A percentile compares a stretch with the other conserved stretches of the same genome.
These are phyloP conservation scores for Syngnathus acus DNA, from an alignment of 2,797 vertebrate genomes.

Conservation along the genomic window DNA sequence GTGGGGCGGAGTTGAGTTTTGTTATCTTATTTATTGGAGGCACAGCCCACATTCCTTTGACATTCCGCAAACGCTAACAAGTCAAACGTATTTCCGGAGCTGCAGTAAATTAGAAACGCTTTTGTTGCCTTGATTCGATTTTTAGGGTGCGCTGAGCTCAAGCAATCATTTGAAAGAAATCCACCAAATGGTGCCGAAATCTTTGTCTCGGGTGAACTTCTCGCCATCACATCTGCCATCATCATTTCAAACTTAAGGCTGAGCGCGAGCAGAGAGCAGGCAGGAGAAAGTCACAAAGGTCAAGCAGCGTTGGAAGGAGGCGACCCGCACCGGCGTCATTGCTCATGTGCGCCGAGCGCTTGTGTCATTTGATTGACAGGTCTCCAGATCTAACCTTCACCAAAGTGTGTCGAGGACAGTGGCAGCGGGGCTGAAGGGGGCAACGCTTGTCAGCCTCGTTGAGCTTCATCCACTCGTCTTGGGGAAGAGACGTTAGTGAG, in stretches of 20 bases:
- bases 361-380: slow-evolving; percentile 68
- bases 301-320: slow-evolving; percentile 24
- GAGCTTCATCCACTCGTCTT: slow-evolving; percentile 61
- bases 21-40: slow-evolving; percentile 26
- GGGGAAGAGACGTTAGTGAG: slow-evolving; percentile 24
- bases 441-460: slow-evolving; percentile 57
- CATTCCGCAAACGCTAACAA: neutral
- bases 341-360: slow-evolving; percentile 49
- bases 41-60: neutral
- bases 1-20: slow-evolving; percentile 24
- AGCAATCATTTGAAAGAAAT: neutral
- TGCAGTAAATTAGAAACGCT: neutral
- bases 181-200: slow-evolving; percentile 18
- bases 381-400: slow-evolving; percentile 64
- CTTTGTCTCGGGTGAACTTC: slow-evolving; percentile 20
- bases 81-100: neutral
- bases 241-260: slow-evolving; percentile 35
- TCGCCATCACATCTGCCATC: slow-evolving; percentile 39
- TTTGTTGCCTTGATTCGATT: neutral
- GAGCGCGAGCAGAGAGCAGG: slow-evolving; percentile 33
- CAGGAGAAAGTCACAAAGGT: slow-evolving; percentile 36
- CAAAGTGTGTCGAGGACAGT: slow-evolving; percentile 59
- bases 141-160: too few species aligned
- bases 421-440: slow-evolving; percentile 44
- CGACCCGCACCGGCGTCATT: slow-evolving; percentile 41